Base-by-base conservation (phyloP, 2,797 vertebrate species). In the Hoplostethus atlanticus region DNA sequence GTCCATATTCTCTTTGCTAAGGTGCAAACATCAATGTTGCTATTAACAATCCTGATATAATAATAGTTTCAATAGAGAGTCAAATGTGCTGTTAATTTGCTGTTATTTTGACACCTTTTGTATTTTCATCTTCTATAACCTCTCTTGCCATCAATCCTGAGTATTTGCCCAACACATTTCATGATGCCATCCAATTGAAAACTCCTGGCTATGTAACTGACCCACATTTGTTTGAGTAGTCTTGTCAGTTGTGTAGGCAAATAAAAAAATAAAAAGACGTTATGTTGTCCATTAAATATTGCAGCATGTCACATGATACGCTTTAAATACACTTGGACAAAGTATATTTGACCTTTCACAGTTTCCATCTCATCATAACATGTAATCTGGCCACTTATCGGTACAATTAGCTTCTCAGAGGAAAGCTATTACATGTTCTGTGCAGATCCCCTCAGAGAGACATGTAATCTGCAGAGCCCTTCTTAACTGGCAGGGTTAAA, bases 351-450 rank as follows among this genome's bases (percentile, higher is more conserved):
- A 80, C 68, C 78, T 60, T 28, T 51, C 48, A 28, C 58, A 56
- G 71, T 69, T 74, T 54, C 72, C 51, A 57, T 80, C 64, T 76
- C 72, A 81, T 78, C 57, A 66, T 50, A 50, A 67, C 64, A 79
- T 66, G 12, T 75, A 79, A 85, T 87, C 76, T 64, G 67, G 57
- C 77, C 71, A 64, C 75, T 87, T 77, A 69, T 64, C 1, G 6
- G 70, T 79, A 83, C 80, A 79, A 77, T 90, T 85, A 83, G 75
- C 73, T 72, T 76, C 84, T 88, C 80, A 68, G 74, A 68, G 70
- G 73, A 71, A 70, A 69, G 68, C 72, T 81, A 72, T 84, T 84
- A 80, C 55, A 17, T 6, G 21, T 72, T 72, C 68, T 68, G 64
- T 70, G 54, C 34, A 59, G 66, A 75, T 64, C 16, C 52, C 25